Conservation (phyloP, 2,113 vertebrate species). For the Gorsachius goisagi region DNA sequence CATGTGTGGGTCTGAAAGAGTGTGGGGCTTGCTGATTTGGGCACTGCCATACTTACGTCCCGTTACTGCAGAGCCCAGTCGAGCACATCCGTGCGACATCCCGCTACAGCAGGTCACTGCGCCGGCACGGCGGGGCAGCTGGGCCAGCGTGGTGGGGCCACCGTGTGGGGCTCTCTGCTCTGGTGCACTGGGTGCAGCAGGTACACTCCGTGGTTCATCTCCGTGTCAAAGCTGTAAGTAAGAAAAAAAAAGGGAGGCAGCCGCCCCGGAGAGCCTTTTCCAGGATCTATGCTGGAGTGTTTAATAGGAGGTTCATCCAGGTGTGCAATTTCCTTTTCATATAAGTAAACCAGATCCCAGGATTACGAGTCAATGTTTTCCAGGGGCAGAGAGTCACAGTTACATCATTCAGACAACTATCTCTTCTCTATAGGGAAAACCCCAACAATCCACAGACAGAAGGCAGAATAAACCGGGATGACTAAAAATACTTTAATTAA, state of each 20-base stretch:
- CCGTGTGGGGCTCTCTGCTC: accelerated
- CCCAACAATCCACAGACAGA: not conserved
- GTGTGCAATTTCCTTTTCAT: not conserved
- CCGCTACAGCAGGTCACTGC: accelerated
- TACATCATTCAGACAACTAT: not conserved
- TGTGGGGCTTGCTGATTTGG: not conserved
- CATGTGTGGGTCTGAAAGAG: not conserved
- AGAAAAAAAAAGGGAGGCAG: not conserved
- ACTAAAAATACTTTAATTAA: not conserved
- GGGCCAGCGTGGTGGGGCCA: not conserved
- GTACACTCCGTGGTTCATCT: accelerated
- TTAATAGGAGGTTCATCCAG: not conserved
- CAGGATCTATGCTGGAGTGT: too few relatives aligned
- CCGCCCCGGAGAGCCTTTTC: not conserved
- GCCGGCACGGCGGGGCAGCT: accelerated
- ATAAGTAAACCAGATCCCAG: not conserved
- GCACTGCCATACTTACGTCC: accelerated
- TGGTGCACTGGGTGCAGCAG: not conserved
- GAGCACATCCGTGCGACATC: accelerated
- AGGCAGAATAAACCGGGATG: not conserved
- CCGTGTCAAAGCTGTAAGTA: accelerated
- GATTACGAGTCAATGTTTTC: not conserved
- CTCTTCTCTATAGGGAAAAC: not conserved
- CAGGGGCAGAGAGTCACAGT: not conserved
- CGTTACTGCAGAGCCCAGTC: accelerated